Base-by-base conservation (phyloP, 2,888 invertebrate species). In the Thymelicus lineola region DNA sequence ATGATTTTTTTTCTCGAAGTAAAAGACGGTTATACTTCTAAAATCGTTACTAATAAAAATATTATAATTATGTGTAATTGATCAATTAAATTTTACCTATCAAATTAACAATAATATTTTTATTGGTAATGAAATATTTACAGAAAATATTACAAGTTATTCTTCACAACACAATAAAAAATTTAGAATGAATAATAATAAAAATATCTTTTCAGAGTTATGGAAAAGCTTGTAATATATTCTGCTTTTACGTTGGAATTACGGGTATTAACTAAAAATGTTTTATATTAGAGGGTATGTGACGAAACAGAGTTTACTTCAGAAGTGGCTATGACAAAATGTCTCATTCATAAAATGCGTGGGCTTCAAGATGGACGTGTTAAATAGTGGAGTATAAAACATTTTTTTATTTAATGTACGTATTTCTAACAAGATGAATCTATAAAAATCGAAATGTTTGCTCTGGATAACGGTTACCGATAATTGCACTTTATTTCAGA, bases 401-500 rank as follows among this genome's bases (percentile, higher is more conserved):
- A 74, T 58, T 58, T 60, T 67, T 70, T 57, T 68, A 70, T 74
- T 60, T 72, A 75, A 71, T 72, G 68, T 74, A 75, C 75, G 77
- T 81, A 79, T 80, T 84, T 82, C 77, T 74, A 79, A 81, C 79
- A 58, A 38, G 61, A 72, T 48, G 77, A 75, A 67, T 63, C 57
- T 66, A 74, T n/a, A 77, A 76, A 78, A 75, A 82, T 81, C 80
- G 82, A 78, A 83, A 79, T 78, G 72, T 80, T 83, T 77, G 92
- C 92, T 87, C 87, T 80, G 88, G 81, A 88, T 73, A 86, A 91
- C 74, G 92, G 91, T 82, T 67, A 87, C 76, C 82, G 91, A 91
- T 86, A 42, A 38, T n/a, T 77, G 76, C 72, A 71, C 71, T 83
- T 88, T 87, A 82, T 86, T 90, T 88, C 73, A 71, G 64, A 70